Conservation (phyloP, 2,888 invertebrate genomes). For the Ormyrus labotus region DNA sequence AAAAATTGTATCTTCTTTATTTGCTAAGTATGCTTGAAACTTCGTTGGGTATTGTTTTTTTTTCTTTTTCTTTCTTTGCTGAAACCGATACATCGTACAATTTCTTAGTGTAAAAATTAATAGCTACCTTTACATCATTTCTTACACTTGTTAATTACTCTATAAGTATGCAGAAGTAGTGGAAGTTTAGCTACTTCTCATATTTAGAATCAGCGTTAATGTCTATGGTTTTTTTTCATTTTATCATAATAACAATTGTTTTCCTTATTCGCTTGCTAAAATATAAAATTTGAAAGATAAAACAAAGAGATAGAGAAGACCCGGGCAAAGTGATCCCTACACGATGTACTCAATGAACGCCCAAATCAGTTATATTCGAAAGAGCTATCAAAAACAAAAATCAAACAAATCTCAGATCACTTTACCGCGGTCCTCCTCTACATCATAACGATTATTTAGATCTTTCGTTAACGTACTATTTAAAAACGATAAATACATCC, state of each 20-base stretch:
- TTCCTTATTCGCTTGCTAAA: conserved; percentile 29
- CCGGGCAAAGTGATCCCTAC: conserved; percentile 42
- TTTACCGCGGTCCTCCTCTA: conserved; percentile 49
- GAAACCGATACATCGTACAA: conserved; percentile 41
- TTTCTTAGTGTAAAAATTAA: conserved; percentile 53
- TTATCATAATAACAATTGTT: conserved; percentile 35
- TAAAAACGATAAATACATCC: conserved; percentile 45
- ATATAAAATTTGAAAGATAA: conserved; percentile 55
- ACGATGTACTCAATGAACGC: not conserved
- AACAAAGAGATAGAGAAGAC: conserved; percentile 53
- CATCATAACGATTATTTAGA: conserved; percentile 45
- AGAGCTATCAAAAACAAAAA: too few species aligned
- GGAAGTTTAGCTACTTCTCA: conserved; percentile 39
- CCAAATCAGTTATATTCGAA: too few species aligned
- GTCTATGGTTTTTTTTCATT: conserved; percentile 34
- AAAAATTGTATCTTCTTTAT: conserved; percentile 37
- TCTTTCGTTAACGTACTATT: conserved; percentile 25
- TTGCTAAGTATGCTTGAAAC: conserved; percentile 28
- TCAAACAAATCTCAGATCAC: conserved; percentile 1
- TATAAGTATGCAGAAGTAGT: conserved; percentile 49
- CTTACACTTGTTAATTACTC: conserved; percentile 23
- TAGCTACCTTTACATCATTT: conserved; percentile 42
- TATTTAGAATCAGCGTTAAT: conserved; percentile 51
- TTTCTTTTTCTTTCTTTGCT: conserved; percentile 4
- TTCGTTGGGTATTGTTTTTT: conserved; percentile 50